Conservation (phyloP, 2,797 vertebrate genomes). For the Ptychobarbus kaznakovi region DNA sequence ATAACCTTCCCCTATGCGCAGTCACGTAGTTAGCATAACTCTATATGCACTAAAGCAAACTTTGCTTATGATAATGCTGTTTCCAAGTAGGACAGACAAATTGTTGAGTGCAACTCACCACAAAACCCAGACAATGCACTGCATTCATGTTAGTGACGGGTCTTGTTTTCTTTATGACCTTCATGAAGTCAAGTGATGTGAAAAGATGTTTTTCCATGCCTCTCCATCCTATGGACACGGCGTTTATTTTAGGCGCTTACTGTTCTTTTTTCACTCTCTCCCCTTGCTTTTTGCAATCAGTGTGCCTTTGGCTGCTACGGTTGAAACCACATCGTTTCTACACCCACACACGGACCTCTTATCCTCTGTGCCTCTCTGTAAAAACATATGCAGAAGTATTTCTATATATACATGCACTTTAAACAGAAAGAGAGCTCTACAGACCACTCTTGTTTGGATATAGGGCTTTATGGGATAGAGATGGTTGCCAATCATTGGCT, state of each 20-base stretch:
- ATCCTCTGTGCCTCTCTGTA: conserved; percentile 62
- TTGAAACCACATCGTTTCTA: conserved; percentile 76
- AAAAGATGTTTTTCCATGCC: conserved; percentile 51
- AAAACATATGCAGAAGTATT: conserved; percentile 58
- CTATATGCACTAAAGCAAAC: conserved; percentile 47
- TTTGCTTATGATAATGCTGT: conserved; percentile 47
- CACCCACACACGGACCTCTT: conserved; percentile 66
- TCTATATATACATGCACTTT: conserved; percentile 63
- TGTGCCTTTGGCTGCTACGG: conserved; percentile 66
- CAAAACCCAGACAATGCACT: conserved; percentile 29
- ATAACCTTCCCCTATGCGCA: not conserved
- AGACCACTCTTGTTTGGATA: conserved; percentile 54
- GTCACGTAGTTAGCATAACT: conserved; percentile 19
- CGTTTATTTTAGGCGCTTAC: conserved; percentile 66
- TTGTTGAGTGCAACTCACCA: conserved; percentile 6
- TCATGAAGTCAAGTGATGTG: conserved; percentile 49
- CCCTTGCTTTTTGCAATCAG: conserved; percentile 70
- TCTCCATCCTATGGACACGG: conserved; percentile 59
- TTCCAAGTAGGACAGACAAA: conserved; percentile 30
- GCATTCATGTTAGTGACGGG: conserved; percentile 38
- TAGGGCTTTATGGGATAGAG: conserved; percentile 41
- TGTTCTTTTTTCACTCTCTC: conserved; percentile 46
- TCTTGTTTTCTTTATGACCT: conserved; percentile 45
- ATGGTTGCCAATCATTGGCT: conserved; percentile 46
- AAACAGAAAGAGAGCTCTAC: conserved; percentile 57